These are phyloP conservation scores for Drosophila equinoxialis DNA, from an alignment of 1,140 invertebrate species.

Conservation along the genomic window DNA sequence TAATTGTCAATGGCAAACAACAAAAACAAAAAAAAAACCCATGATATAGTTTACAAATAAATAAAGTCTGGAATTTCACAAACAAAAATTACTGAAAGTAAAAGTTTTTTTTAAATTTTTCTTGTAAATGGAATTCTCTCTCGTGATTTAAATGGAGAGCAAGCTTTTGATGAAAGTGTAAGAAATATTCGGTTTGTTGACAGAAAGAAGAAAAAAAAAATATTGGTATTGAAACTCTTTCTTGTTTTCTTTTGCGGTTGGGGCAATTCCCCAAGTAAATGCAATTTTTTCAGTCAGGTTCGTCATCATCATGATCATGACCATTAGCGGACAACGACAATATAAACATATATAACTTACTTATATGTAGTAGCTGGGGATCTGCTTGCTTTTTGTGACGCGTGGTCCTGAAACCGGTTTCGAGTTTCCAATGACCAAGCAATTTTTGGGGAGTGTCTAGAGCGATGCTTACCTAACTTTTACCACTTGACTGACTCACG, in stretches of 20 bases:
- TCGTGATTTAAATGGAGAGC: no score
- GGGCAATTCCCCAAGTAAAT: constrained; percentile 61
- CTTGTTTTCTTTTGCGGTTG: constrained; percentile 65
- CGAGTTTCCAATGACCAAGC: constrained; percentile 9
- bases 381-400: constrained; percentile 34
- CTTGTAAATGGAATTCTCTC: no score
- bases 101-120: background rate
- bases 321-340: constrained; percentile 30
- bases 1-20: background rate
- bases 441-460: constrained; percentile 15
- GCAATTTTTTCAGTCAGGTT: constrained; percentile 45
- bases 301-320: constrained; percentile 57
- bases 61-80: background rate
- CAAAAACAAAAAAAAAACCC: background rate
- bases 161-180: constrained; percentile 28
- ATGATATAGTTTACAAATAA: background rate
- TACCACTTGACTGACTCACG: constrained; percentile 5
- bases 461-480: constrained; percentile 8
- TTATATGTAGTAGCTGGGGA: background rate
- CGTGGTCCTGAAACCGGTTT: constrained; percentile 17
- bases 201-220: background rate
- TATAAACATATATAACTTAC: background rate
- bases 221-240: background rate
- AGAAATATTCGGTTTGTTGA: constrained; percentile 9
- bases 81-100: background rate